Conservation (phyloP, 2,888 invertebrate genomes). For the Lamellibrachia satsuma region DNA sequence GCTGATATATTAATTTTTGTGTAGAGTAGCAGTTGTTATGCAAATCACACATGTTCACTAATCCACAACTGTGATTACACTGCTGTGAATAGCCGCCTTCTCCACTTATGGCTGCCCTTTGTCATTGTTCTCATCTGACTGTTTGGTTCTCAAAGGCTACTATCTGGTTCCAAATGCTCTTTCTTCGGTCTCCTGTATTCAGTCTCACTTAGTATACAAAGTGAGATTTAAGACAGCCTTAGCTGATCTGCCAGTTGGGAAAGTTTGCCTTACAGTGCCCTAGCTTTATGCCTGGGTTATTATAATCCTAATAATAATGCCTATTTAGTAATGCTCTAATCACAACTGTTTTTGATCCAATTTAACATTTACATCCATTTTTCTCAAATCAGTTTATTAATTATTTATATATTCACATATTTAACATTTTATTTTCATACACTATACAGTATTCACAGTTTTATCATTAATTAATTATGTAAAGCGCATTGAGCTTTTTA, state of each 20-base stretch:
- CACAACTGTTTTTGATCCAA: too few relatives aligned
- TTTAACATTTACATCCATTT: too few relatives aligned
- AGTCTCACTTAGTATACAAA: neutral
- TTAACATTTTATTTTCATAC: too few relatives aligned
- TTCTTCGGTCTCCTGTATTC: neutral
- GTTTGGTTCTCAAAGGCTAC: neutral
- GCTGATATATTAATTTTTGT: neutral
- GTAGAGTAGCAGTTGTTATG: neutral
- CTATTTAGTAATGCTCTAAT: neutral
- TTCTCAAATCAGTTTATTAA: too few relatives aligned
- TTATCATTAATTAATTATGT: too few relatives aligned
- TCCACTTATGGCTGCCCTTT: neutral
- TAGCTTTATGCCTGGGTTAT: neutral
- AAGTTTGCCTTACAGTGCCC: neutral
- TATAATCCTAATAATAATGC: neutral
- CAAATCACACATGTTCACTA: neutral
- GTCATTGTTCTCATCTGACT: neutral
- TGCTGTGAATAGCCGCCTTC: neutral
- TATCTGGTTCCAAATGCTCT: neutral
- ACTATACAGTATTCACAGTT: too few relatives aligned
- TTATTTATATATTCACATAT: too few relatives aligned
- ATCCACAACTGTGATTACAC: neutral
- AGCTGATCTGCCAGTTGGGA: neutral
- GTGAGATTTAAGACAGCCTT: neutral
- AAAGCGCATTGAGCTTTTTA: too few relatives aligned